Percentiles rank a stretch among this genome's conserved stretches.
These are phyloP conservation scores for Bombus impatiens DNA, from an alignment of 1,140 invertebrate species.

Conservation along the genomic window DNA sequence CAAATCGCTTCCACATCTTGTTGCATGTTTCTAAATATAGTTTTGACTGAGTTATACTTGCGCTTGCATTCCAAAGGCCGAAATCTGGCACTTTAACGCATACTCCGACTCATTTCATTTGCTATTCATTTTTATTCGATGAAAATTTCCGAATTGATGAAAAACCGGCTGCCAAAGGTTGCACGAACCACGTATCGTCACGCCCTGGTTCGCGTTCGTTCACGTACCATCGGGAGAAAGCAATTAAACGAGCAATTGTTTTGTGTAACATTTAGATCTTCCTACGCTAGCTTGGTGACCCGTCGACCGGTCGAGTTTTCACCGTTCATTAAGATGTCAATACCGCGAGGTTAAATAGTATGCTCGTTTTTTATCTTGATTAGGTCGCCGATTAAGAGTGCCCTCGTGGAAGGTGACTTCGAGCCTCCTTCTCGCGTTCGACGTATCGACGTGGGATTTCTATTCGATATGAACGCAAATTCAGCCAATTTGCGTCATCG, in stretches of 20 bases:
- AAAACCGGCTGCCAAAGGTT: neutral
- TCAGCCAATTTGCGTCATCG: neutral
- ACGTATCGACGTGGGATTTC: neutral
- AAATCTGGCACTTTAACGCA: neutral
- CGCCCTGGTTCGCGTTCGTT: neutral
- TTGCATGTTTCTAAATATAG: neutral
- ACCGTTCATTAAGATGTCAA: conserved; percentile 78
- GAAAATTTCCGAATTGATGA: neutral
- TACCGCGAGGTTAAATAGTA: conserved; percentile 75
- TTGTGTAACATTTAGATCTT: conserved; percentile 60
- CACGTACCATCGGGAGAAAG: conserved; percentile 49
- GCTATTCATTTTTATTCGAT: no score
- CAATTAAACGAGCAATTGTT: conserved; percentile 78
- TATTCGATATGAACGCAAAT: neutral
- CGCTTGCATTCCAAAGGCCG: neutral
- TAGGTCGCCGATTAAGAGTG: conserved; percentile 57
- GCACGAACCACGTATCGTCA: neutral
- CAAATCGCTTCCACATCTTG: neutral
- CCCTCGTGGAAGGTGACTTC: neutral
- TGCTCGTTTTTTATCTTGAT: conserved; percentile 68
- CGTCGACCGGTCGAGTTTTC: conserved; percentile 50
- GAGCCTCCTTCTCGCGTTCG: neutral
- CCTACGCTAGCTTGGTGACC: conserved; percentile 68
- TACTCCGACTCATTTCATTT: no score
- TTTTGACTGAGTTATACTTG: neutral